Base-by-base conservation (phyloP, 2,888 invertebrate species). In the Dioctria rufipes region DNA sequence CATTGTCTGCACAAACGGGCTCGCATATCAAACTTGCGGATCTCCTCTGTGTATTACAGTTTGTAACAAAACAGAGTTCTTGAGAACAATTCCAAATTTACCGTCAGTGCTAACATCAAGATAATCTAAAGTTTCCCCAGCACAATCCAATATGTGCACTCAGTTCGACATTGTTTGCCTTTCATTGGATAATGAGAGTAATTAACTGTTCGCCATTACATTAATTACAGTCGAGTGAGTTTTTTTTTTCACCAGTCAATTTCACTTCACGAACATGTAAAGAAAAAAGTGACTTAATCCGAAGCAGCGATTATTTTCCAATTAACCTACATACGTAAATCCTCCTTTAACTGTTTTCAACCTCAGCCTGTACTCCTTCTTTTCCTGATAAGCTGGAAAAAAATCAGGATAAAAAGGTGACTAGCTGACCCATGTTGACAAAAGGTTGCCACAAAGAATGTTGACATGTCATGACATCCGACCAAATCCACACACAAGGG, bases 381-480 rank as follows among this genome's bases (percentile, higher is more conserved):
- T 61, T 51, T 13, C 39, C 40, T 13, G 71, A 3, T 8, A 40
- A 46, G 77, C 49, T 77, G 77, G 63, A 25, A 25, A 25, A 25
- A 25, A 25, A 63, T 63, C 63, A 63, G 63, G 77, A 77, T 49
- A 63, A 25, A 75, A 77, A 77, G 25, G 63, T 25, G 39, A 46
- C 77, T 71, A 65, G 25, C 43, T 61, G 9, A 40, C 71, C 73
- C 37, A 43, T 65, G 78, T 80, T 82, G 80, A 82, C 80, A 82
- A 80, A 78, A 80, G 78, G 63, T 60, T 77, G 71, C 80, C 81
- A 78, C 81, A 82, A 82, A 78, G 81, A 82, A 82, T 82, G 81
- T 82, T 63, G 71, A 80, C 78, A 82, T 82, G 80, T 80, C 80
- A 80, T 82, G 78, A 78, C 80, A 78, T 78, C 71, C 54, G 54